Evolutionary conservation across 2,888 invertebrate species (phyloP).

Genomic region (Lepidochrysops patricia): DNA sequence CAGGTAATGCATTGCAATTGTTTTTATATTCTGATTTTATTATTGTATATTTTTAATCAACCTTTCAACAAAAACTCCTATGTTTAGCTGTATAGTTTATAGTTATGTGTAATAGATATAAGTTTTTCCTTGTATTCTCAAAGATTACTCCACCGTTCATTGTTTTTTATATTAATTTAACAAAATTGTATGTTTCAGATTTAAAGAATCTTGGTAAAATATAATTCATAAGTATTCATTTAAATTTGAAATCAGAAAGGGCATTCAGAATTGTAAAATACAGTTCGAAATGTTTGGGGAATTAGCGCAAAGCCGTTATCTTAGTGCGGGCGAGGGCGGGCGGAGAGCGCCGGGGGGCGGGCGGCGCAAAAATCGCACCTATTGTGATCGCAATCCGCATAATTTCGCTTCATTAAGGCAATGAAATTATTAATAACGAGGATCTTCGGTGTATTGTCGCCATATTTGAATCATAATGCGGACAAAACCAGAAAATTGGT

Average conservation of each 20-base stretch:
- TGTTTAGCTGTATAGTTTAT: too few relatives aligned
- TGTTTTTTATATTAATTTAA: too few relatives aligned
- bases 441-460: conserved; percentile 43
- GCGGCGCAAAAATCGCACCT: conserved; percentile 44
- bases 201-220: not conserved
- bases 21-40: not conserved
- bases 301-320: conserved; percentile 42
- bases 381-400: conserved; percentile 69
- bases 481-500: too few relatives aligned
- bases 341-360: not conserved
- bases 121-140: too few relatives aligned
- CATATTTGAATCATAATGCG: conserved; percentile 24
- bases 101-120: too few relatives aligned
- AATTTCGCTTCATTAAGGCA: conserved; percentile 69
- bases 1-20: not conserved
- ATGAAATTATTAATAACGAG: conserved; percentile 70
- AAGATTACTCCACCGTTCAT: too few relatives aligned
- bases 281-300: conserved; percentile 14
- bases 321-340: conserved; percentile 25
- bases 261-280: conserved; percentile 6
- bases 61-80: too few relatives aligned
- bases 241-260: conserved; percentile 7
- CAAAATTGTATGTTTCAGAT: too few relatives aligned
- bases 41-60: not conserved
- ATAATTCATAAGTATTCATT: not conserved